Evolutionary conservation across 2,113 vertebrate genomes (phyloP).

Genomic region (Pitta sordida): DNA sequence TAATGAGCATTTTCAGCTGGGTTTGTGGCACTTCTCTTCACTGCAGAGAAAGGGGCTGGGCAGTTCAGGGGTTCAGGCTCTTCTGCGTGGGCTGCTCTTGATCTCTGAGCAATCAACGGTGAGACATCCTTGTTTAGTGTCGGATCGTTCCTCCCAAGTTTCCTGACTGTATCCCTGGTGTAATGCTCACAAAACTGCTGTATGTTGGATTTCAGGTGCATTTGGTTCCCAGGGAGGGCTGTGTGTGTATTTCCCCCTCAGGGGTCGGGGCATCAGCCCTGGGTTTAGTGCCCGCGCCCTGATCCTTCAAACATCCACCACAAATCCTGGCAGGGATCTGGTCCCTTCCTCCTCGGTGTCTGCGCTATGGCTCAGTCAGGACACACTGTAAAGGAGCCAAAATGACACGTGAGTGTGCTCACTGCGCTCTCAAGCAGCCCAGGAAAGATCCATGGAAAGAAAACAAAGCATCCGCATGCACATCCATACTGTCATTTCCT

Average conservation of each 20-base stretch:
- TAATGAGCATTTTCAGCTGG: background rate
- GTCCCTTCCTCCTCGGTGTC: background rate
- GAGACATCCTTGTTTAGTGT: background rate
- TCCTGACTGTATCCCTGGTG: background rate
- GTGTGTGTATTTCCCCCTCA: background rate
- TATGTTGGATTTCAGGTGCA: accelerated
- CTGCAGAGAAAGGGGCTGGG: background rate
- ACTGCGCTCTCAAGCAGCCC: background rate
- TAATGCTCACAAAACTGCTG: background rate
- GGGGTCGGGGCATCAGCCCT: background rate
- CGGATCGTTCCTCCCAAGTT: background rate
- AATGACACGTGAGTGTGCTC: background rate
- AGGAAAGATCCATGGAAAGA: background rate
- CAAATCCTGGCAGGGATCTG: background rate
- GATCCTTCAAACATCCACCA: background rate
- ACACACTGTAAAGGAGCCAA: background rate
- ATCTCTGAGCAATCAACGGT: background rate
- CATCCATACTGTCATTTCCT: background rate
- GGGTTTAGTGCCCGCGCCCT: accelerated
- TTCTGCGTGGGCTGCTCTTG: background rate
- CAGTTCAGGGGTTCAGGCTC: background rate
- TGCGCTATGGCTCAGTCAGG: background rate
- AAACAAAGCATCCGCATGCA: background rate
- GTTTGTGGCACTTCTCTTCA: background rate
- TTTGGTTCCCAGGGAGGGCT: background rate